Conservation (phyloP, 1,140 invertebrate genomes). For the Panulirus ornatus region DNA sequence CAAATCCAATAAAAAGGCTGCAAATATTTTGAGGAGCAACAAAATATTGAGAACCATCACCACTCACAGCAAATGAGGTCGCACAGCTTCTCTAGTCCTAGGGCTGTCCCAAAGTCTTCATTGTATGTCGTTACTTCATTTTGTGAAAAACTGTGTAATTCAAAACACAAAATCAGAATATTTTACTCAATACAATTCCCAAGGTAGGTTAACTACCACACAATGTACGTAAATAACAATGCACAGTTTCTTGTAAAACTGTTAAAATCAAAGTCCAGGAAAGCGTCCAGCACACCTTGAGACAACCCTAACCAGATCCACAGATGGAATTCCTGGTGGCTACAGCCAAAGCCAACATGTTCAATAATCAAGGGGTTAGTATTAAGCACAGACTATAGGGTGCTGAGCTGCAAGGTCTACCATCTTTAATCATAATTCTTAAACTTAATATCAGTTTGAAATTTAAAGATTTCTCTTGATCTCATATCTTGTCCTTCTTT, state of each 20-base stretch:
- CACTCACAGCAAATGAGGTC: not conserved
- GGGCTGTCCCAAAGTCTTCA: slow-evolving; percentile 34
- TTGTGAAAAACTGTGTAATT: not conserved
- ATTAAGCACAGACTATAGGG: slow-evolving; percentile 28
- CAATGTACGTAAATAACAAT: not conserved
- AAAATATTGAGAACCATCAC: not conserved
- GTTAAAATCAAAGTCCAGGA: not conserved
- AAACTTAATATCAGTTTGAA: no score
- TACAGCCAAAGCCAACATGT: slow-evolving; percentile 37
- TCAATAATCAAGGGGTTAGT: slow-evolving; percentile 24
- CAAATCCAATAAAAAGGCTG: not conserved
- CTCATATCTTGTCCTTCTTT: no score
- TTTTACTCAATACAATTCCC: not conserved
- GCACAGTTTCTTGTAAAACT: not conserved
- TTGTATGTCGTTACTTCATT: slow-evolving; percentile 3
- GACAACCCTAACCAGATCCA: slow-evolving; percentile 28
- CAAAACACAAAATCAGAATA: no score
- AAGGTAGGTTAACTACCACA: not conserved
- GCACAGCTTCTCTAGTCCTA: slow-evolving; percentile 1
- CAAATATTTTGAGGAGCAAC: not conserved
- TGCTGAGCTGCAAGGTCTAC: slow-evolving; percentile 50
- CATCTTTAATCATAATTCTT: not conserved
- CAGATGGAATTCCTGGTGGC: slow-evolving; percentile 8
- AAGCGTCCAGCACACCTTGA: not conserved
- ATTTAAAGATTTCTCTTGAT: no score